A percentile compares a stretch with the other conserved stretches of the same genome.
These are phyloP conservation scores for Ectemnius cavifrons DNA, from an alignment of 2,888 invertebrate species.

Conservation along the genomic window DNA sequence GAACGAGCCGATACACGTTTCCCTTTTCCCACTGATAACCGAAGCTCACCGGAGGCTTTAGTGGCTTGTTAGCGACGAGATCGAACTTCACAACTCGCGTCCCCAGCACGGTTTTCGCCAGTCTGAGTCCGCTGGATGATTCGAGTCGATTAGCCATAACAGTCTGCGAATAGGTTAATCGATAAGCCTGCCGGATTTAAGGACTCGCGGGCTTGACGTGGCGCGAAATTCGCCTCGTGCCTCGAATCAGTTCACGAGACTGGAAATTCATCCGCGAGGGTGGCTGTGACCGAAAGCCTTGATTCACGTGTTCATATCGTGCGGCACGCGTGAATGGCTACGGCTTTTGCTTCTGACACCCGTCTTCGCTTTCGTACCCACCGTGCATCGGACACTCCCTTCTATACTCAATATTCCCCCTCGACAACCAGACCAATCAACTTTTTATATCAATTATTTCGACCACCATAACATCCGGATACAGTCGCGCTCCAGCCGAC, in stretches of 20 bases:
- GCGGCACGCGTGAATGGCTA: neutral
- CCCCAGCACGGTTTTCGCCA: neutral
- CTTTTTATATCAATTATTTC: constrained; percentile 5
- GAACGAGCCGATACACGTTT: too few relatives aligned
- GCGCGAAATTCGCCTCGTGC: neutral
- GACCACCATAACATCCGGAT: neutral
- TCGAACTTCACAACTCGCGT: neutral
- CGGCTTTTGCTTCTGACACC: constrained; percentile 2
- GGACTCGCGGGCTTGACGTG: neutral
- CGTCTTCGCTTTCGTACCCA: neutral
- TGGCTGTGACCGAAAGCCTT: neutral
- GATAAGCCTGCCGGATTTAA: neutral
- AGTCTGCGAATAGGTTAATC: neutral
- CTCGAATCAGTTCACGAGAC: constrained; percentile 1
- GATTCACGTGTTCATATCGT: neutral
- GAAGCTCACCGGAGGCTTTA: too few relatives aligned
- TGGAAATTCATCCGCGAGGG: constrained; percentile 1
- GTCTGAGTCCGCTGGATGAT: neutral
- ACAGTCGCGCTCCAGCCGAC: too few relatives aligned
- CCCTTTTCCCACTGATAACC: too few relatives aligned
- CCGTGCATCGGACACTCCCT: constrained; percentile 1
- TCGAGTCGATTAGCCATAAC: constrained; percentile 2
- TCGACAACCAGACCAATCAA: neutral
- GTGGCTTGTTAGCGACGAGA: neutral
- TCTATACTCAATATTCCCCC: too few relatives aligned